A percentile compares a stretch with the other conserved stretches of the same genome.
These are phyloP conservation scores for Dryas iulia DNA, from an alignment of 1,140 invertebrate species.

Conservation along the genomic window DNA sequence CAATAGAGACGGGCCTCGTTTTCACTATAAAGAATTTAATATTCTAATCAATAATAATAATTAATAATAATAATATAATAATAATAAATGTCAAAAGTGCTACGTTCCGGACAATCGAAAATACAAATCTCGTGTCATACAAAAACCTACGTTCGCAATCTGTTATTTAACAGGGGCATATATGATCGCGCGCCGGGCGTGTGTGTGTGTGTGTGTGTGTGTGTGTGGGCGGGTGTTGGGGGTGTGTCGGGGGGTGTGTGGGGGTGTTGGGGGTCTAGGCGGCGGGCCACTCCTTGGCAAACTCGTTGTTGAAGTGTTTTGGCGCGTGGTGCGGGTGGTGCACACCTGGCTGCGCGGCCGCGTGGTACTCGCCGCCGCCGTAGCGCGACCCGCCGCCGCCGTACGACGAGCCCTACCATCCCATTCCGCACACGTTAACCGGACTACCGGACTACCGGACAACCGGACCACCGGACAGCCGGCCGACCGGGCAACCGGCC, in stretches of 20 bases:
- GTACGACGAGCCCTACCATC: constrained; percentile 74
- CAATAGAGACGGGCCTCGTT: constrained; percentile 3
- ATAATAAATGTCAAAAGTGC: constrained; percentile 22
- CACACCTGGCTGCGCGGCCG: constrained; percentile 70
- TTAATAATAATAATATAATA: neutral
- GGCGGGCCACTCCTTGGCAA: constrained; percentile 80
- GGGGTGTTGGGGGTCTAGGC: constrained; percentile 45
- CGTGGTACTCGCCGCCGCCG: constrained; percentile 66
- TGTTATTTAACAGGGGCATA: neutral
- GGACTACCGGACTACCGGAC: no score
- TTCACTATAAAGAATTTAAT: neutral
- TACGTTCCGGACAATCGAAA: constrained; percentile 18
- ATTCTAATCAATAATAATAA: no score
- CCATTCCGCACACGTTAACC: constrained; percentile 47
- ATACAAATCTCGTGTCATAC: constrained; percentile 13
- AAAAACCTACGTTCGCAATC: constrained; percentile 15
- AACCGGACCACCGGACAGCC: no score
- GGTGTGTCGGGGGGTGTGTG: constrained; percentile 9
- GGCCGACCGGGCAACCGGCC: no score
- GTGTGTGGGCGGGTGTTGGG: constrained; percentile 17
- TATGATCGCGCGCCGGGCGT: neutral
- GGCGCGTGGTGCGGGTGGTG: constrained; percentile 77
- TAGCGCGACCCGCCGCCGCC: constrained; percentile 73
- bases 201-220: neutral
- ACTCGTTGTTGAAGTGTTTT: constrained; percentile 78